phyloP scores from a whole-genome alignment of 2,888 invertebrate genomes.

The Cataglyphis albicans region DNA sequence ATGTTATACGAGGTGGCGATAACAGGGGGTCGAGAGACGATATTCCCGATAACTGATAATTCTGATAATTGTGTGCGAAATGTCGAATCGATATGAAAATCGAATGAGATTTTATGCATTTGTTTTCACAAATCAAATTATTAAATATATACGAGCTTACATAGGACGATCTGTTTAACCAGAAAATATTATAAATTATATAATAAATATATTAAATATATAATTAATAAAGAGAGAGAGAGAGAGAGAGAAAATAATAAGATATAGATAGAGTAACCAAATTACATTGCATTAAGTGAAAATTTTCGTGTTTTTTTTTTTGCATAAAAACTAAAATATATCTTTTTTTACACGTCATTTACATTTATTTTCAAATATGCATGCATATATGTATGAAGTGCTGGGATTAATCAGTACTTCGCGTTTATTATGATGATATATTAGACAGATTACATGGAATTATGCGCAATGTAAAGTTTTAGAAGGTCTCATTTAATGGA shows the following conservation, averaged over 20 bases:
- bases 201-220: too few species aligned
- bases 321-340: neutral
- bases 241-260: neutral
- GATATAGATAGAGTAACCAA: neutral
- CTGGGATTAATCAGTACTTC: neutral
- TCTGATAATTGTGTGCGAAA: neutral
- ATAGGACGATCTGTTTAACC: neutral
- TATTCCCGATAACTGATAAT: constrained; percentile 39
- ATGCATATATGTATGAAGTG: neutral
- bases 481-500: constrained; percentile 6
- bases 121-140: constrained; percentile 1
- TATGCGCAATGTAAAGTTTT: constrained; percentile 17
- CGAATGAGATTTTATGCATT: neutral
- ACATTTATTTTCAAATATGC: neutral
- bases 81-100: neutral
- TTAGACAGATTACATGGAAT: neutral
- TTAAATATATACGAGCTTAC: neutral
- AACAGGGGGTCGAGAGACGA: constrained; percentile 27
- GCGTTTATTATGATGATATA: neutral
- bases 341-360: neutral
- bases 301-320: neutral
- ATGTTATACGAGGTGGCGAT: constrained; percentile 55
- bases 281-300: constrained; percentile 3
- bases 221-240: neutral
- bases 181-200: neutral